These are phyloP conservation scores for Chelonus insularis DNA, from an alignment of 1,140 invertebrate genomes.

Conservation along the genomic window DNA sequence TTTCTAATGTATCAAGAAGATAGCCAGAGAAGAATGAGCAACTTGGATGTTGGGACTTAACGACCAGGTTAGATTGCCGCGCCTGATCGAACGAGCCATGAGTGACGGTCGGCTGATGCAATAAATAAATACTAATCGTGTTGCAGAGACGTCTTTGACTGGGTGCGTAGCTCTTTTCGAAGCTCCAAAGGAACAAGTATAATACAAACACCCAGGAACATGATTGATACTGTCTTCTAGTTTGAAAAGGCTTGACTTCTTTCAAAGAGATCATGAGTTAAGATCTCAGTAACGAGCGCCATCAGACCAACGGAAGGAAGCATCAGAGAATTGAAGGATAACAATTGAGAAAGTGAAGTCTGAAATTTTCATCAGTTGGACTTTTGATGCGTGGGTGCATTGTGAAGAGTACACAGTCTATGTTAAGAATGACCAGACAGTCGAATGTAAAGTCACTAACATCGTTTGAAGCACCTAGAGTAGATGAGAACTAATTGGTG, in stretches of 20 bases:
- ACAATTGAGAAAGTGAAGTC: slow-evolving; percentile 3
- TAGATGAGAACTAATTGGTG: slow-evolving; percentile 54
- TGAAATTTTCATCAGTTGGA: not conserved
- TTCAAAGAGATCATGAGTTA: not conserved
- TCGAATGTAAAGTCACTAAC: slow-evolving; percentile 24
- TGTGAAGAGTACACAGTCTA: not conserved
- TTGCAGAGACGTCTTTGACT: slow-evolving; percentile 34
- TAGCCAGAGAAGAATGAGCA: not conserved
- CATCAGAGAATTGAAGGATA: not conserved
- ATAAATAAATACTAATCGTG: slow-evolving; percentile 50
- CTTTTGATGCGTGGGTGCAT: slow-evolving; percentile 11
- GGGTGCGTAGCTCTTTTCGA: slow-evolving; percentile 1
- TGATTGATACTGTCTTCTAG: slow-evolving; percentile 8
- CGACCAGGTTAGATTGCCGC: slow-evolving; percentile 37
- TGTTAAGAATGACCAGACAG: slow-evolving; percentile 24
- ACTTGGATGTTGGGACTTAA: slow-evolving; percentile 14
- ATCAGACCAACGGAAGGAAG: not conserved
- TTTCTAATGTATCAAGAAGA: not conserved
- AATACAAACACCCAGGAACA: not conserved
- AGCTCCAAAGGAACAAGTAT: not conserved
- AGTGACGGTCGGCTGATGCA: slow-evolving; percentile 45
- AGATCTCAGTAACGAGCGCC: not conserved
- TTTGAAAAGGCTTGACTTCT: not conserved
- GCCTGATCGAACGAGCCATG: slow-evolving; percentile 38
- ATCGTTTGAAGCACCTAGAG: slow-evolving; percentile 37